A percentile compares a stretch with the other conserved stretches of the same genome.
Conservation (phyloP, 2,797 vertebrate genomes). For the Chloroceryle amazona region DNA sequence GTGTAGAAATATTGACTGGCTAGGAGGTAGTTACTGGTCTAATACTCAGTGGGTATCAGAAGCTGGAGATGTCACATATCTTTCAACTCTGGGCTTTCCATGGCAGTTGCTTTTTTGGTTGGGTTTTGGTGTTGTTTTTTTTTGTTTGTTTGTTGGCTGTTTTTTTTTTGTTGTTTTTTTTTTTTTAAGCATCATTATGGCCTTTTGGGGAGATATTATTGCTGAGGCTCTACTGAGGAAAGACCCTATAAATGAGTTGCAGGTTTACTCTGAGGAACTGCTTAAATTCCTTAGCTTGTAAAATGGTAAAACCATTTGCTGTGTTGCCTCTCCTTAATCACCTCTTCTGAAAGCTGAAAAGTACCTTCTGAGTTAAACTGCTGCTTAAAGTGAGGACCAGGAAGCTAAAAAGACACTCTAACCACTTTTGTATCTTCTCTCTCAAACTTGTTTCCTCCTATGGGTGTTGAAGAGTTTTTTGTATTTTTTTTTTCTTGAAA, state of each 20-base stretch:
- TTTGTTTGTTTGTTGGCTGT: too few relatives aligned
- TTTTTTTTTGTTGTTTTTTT: too few relatives aligned
- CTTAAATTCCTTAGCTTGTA: neutral
- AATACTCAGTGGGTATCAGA: neutral
- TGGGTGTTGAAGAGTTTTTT: neutral
- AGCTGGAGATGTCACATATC: neutral
- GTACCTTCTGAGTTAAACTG: neutral
- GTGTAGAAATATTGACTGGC: neutral
- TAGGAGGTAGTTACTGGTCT: neutral
- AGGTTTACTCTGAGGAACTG: neutral
- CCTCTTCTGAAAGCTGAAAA: neutral
- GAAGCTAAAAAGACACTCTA: neutral
- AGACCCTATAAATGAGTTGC: neutral
- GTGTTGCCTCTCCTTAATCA: neutral
- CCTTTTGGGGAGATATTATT: neutral
- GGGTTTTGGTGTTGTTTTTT: too few relatives aligned
- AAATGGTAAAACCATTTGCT: neutral
- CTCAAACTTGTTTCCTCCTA: neutral
- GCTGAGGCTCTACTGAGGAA: neutral
- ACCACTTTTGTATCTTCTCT: neutral
- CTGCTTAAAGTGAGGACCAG: neutral
- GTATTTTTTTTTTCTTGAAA: conserved; percentile 9
- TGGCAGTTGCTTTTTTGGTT: neutral
- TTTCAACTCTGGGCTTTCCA: neutral
- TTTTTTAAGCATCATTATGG: neutral